Evolutionary conservation across 2,888 invertebrate genomes (phyloP).

Genomic region (Cheilosia impressa): DNA sequence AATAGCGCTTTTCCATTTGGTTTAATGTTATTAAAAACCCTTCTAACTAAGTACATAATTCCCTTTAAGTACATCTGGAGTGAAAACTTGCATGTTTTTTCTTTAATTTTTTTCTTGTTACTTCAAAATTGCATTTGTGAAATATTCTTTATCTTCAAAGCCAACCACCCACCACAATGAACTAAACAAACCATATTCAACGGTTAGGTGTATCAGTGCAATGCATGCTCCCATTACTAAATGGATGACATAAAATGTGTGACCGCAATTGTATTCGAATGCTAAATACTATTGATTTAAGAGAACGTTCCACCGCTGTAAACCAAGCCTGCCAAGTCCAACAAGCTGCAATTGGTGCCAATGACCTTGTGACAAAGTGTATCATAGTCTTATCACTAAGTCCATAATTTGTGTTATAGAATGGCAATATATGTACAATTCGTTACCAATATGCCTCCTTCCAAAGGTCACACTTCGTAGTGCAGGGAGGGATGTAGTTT

Average conservation of each 20-base stretch:
- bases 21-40: no score
- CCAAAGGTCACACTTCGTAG: not conserved
- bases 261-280: not conserved
- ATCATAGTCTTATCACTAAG: not conserved
- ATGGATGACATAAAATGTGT: not conserved
- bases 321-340: not conserved
- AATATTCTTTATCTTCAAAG: no score
- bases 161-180: no score
- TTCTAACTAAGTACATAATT: no score
- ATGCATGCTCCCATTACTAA: constrained; percentile 1
- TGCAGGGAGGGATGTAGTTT: not conserved
- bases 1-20: no score
- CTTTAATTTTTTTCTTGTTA: no score
- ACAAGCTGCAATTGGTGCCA: not conserved
- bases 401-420: not conserved
- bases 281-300: not conserved
- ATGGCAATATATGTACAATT: not conserved
- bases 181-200: no score
- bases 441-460: not conserved
- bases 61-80: no score
- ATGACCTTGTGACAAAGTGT: constrained; percentile 1
- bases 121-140: no score
- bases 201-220: not conserved
- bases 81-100: no score
- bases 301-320: not conserved